A percentile compares a stretch with the other conserved stretches of the same genome.
Conservation (phyloP, 2,113 vertebrate species). For the Mobula hypostoma region DNA sequence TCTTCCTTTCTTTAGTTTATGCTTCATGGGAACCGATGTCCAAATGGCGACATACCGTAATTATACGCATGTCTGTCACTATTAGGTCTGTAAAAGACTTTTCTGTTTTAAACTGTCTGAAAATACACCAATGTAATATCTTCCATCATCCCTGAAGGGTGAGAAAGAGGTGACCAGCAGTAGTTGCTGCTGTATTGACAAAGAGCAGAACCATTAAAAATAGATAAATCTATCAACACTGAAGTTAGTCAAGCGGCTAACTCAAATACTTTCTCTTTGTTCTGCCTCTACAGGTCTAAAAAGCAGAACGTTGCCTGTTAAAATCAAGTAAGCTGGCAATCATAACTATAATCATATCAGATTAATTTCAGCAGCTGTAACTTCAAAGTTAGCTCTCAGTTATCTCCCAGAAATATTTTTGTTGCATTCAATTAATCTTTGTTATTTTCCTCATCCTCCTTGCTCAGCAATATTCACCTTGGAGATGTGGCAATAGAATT, state of each 20-base stretch:
- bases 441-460: background rate
- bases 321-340: background rate
- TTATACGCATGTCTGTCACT: background rate
- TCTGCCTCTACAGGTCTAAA: background rate
- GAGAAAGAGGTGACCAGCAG: background rate
- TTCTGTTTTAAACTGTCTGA: background rate
- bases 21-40: background rate
- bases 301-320: background rate
- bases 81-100: background rate
- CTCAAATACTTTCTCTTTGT: background rate
- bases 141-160: background rate
- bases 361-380: slow-evolving; percentile 17
- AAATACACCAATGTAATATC: background rate
- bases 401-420: background rate
- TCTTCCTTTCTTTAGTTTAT: background rate
- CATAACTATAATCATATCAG: background rate
- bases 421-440: slow-evolving; percentile 12
- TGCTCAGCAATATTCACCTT: background rate
- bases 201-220: background rate
- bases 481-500: background rate
- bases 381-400: background rate
- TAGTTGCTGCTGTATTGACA: background rate
- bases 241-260: background rate
- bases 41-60: background rate
- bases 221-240: background rate